Percentiles rank a stretch among this genome's conserved stretches.
These are phyloP conservation scores for Cataglyphis altisquamis DNA, from an alignment of 2,888 invertebrate species.

Conservation along the genomic window DNA sequence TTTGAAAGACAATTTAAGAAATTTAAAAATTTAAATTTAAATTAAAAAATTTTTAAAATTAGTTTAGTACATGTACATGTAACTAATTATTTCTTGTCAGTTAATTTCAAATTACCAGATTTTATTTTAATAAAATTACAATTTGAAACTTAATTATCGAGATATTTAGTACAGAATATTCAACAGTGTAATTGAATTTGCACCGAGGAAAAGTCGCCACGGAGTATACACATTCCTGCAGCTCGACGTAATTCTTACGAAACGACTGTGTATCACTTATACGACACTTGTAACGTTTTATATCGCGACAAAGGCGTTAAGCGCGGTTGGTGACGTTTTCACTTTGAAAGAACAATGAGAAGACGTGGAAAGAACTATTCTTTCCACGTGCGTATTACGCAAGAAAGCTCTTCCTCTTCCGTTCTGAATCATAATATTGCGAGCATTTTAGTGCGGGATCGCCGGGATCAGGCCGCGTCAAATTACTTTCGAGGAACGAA, in stretches of 20 bases:
- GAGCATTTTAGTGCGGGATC: conserved; percentile 44
- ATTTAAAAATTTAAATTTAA: too few relatives aligned
- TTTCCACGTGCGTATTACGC: conserved; percentile 29
- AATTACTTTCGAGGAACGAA: conserved; percentile 42
- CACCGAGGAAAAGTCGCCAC: not conserved
- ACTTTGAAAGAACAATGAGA: conserved; percentile 33
- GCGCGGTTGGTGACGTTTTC: conserved; percentile 34
- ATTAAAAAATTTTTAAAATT: not conserved
- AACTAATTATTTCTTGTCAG: not conserved
- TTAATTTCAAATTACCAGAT: not conserved
- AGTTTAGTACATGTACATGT: not conserved
- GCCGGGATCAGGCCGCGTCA: conserved; percentile 29
- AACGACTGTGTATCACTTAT: conserved; percentile 9
- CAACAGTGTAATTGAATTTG: not conserved
- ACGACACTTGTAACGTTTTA: conserved; percentile 29
- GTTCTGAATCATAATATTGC: conserved; percentile 32
- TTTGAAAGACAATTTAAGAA: not conserved
- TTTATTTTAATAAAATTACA: conserved; percentile 23
- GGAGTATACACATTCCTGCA: conserved; percentile 1
- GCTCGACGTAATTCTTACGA: conserved; percentile 16
- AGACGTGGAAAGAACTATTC: not conserved
- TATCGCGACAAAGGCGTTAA: conserved; percentile 14
- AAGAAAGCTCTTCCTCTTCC: conserved; percentile 43
- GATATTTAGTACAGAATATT: not conserved
- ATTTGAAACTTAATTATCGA: conserved; percentile 7